phyloP scores from a whole-genome alignment of 2,888 invertebrate species.

The Leucophenga maculata region DNA sequence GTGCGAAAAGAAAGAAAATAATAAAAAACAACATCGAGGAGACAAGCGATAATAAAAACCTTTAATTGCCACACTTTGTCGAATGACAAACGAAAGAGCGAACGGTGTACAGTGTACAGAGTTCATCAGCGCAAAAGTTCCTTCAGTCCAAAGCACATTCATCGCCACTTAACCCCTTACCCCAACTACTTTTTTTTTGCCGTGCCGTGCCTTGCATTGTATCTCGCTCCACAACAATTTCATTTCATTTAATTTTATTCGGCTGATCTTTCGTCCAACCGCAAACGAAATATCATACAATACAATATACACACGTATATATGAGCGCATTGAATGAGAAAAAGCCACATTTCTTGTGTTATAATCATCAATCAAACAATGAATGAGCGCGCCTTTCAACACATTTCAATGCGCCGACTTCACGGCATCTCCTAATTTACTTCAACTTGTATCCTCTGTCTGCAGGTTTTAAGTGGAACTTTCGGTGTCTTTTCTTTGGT shows the following conservation, averaged over 20 bases:
- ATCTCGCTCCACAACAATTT: conserved; percentile 37
- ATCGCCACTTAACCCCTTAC: background rate
- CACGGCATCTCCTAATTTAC: too few species aligned
- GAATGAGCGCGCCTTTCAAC: conserved; percentile 54
- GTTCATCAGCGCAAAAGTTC: background rate
- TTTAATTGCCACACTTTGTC: conserved; percentile 28
- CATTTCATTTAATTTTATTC: conserved; percentile 25
- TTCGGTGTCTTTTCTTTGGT: too few species aligned
- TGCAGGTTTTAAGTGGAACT: too few species aligned
- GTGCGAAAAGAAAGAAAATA: background rate
- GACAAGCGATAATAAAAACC: background rate
- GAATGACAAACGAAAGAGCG: conserved; percentile 16
- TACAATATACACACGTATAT: too few species aligned
- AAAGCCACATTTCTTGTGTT: conserved; percentile 41
- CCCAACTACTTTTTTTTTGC: background rate
- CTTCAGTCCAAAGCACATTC: background rate
- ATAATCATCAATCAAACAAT: conserved; percentile 62
- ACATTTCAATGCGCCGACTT: conserved; percentile 56
- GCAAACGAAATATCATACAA: background rate
- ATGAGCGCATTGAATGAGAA: conserved; percentile 18
- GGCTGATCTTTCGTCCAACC: background rate
- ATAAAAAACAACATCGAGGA: background rate
- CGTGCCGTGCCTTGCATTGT: background rate
- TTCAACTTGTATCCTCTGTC: too few species aligned
- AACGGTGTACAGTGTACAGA: background rate